phyloP scores from a whole-genome alignment of 30 jellyfish, hydroid and myxozoan genomes.

The Cassiopea andromeda region DNA sequence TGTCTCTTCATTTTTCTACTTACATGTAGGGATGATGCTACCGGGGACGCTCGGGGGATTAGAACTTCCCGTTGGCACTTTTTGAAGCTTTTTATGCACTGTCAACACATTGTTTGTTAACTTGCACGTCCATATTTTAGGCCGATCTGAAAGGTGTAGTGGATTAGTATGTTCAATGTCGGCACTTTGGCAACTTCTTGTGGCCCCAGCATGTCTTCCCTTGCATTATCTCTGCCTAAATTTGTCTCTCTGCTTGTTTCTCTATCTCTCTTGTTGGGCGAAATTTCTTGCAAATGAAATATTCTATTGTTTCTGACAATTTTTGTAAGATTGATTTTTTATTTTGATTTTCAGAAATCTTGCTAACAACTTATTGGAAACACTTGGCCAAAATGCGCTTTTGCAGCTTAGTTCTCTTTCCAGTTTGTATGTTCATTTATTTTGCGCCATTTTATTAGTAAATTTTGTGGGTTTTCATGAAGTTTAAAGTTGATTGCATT shows the following conservation, averaged over 20 bases:
- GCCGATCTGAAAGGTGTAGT: no score
- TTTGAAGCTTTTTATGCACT: no score
- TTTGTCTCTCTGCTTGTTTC: background rate
- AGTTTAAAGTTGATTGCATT: no score
- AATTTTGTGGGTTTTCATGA: no score
- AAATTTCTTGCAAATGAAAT: background rate
- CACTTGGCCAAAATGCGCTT: slow-evolving; percentile 69
- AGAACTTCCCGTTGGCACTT: no score
- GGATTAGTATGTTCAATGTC: background rate
- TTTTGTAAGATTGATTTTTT: background rate
- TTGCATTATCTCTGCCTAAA: background rate
- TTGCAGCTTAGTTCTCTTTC: slow-evolving; percentile 50
- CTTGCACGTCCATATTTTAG: no score
- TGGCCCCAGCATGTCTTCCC: background rate
- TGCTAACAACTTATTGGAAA: slow-evolving; percentile 47
- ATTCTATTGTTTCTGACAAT: background rate
- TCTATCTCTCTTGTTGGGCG: background rate
- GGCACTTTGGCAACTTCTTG: background rate
- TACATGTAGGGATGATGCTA: no score
- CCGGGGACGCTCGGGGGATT: no score
- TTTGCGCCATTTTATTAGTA: background rate
- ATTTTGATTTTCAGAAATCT: slow-evolving; percentile 32
- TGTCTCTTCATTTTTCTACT: no score
- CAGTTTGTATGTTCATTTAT: slow-evolving; percentile 47
- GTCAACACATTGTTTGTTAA: no score